Conservation (phyloP, 2,113 vertebrate species). For the Neodontobutis hainanensis region DNA sequence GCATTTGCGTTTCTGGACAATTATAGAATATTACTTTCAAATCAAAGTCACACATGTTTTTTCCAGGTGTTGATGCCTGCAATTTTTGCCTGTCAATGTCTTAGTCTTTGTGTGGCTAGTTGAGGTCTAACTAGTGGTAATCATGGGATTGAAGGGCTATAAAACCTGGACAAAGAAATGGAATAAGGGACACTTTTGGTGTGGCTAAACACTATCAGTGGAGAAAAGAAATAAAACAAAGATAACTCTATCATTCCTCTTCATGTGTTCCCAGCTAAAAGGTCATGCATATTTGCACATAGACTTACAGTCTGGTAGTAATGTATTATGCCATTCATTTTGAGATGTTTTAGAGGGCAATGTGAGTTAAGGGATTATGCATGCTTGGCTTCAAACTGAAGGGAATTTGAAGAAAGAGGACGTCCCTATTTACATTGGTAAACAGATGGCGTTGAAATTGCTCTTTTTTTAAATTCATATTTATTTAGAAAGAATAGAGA, state of each 20-base stretch:
- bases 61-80: not conserved
- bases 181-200: not conserved
- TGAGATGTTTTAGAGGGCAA: slow-evolving; percentile 62
- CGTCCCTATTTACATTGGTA: slow-evolving; percentile 67
- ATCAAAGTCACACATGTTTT: too few species aligned
- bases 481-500: not conserved
- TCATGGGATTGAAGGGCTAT: slow-evolving; percentile 51
- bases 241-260: not conserved
- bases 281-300: slow-evolving; percentile 23
- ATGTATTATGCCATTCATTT: slow-evolving; percentile 62
- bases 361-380: slow-evolving; percentile 47
- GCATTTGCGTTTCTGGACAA: too few species aligned
- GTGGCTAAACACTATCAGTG: not conserved
- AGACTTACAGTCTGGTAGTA: not conserved
- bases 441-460: slow-evolving; percentile 80
- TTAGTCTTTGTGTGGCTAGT: slow-evolving; percentile 33
- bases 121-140: slow-evolving; percentile 60
- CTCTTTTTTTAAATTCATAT: too few species aligned
- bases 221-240: too few species aligned
- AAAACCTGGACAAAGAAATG: slow-evolving; percentile 20
- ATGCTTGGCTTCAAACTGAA: slow-evolving; percentile 47
- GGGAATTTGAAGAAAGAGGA: slow-evolving; percentile 59
- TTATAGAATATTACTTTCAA: too few species aligned
- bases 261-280: slow-evolving; percentile 5
- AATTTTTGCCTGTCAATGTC: slow-evolving; percentile 23